A percentile compares a stretch with the other conserved stretches of the same genome.
phyloP scores from a whole-genome alignment of 2,888 invertebrate species.

The Tinea trinotella region DNA sequence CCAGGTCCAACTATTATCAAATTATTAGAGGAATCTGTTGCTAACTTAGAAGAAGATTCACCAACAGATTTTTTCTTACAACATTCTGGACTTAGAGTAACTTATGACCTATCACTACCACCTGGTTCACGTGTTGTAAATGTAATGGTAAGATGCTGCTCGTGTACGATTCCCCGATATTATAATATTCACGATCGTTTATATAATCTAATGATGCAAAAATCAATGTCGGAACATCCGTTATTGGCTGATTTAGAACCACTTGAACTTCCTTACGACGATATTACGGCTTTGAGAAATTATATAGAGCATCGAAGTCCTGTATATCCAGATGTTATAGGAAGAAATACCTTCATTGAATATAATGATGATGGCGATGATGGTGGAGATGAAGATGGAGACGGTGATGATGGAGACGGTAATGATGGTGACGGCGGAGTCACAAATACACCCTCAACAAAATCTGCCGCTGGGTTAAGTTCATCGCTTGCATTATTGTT shows the following conservation, averaged over 20 bases:
- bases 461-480: background rate
- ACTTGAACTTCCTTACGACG: conserved; percentile 46
- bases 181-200: conserved; percentile 60
- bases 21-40: conserved; percentile 80
- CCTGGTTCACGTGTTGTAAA: conserved; percentile 76
- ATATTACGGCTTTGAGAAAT: conserved; percentile 49
- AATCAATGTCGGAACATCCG: conserved; percentile 78
- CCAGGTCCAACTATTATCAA: conserved; percentile 75
- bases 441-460: background rate
- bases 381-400: background rate
- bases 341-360: conserved; percentile 30
- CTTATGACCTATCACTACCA: conserved; percentile 76
- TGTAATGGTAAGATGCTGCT: conserved; percentile 77
- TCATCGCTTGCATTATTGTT: background rate
- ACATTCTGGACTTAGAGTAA: conserved; percentile 83
- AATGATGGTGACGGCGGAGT: background rate
- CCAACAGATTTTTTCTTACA: conserved; percentile 84
- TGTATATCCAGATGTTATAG: conserved; percentile 76
- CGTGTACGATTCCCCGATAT: conserved; percentile 76
- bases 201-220: conserved; percentile 77
- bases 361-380: no score
- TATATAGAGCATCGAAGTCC: conserved; percentile 74
- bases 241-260: conserved; percentile 78
- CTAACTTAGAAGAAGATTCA: conserved; percentile 34
- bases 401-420: no score